These are phyloP conservation scores for Xyrauchen texanus DNA, from an alignment of 2,113 vertebrate species.

Conservation along the genomic window DNA sequence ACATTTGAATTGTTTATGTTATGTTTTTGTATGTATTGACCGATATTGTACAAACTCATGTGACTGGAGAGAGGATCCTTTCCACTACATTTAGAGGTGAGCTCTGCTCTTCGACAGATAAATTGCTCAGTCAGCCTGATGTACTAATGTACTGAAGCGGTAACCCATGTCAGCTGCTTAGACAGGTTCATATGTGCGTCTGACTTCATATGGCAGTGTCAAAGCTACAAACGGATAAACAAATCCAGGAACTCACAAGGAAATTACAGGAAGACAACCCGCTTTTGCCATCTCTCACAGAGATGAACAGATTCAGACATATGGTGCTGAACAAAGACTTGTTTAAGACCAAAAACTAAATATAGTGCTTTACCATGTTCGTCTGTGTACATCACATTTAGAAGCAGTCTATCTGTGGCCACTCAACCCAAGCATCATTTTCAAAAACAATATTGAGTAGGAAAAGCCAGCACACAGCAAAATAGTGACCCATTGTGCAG, in stretches of 20 bases:
- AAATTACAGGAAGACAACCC: conserved; percentile 18
- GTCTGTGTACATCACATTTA: neutral
- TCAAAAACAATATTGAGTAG: neutral
- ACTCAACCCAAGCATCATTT: neutral
- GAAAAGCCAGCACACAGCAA: no score
- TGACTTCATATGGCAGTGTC: conserved; percentile 43
- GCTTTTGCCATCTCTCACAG: neutral
- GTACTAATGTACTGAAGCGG: conserved; percentile 62
- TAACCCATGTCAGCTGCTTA: neutral
- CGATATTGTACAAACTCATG: conserved; percentile 32
- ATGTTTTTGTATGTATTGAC: conserved; percentile 40
- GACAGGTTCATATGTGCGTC: conserved; percentile 43
- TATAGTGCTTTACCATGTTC: conserved; percentile 17
- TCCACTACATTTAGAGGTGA: conserved; percentile 27
- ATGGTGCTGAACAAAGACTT: neutral
- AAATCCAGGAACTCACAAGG: conserved; percentile 27
- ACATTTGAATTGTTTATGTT: conserved; percentile 15
- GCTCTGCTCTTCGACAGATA: conserved; percentile 20
- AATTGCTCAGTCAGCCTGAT: conserved; percentile 24
- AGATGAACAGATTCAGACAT: conserved; percentile 26
- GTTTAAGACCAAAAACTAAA: conserved; percentile 6
- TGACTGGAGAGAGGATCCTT: conserved; percentile 27
- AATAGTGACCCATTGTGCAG: no score
- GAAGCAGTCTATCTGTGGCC: neutral
- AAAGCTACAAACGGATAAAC: conserved; percentile 33